Evolutionary conservation across 1,140 invertebrate genomes (phyloP).

Genomic region (Subanguina moxae): DNA sequence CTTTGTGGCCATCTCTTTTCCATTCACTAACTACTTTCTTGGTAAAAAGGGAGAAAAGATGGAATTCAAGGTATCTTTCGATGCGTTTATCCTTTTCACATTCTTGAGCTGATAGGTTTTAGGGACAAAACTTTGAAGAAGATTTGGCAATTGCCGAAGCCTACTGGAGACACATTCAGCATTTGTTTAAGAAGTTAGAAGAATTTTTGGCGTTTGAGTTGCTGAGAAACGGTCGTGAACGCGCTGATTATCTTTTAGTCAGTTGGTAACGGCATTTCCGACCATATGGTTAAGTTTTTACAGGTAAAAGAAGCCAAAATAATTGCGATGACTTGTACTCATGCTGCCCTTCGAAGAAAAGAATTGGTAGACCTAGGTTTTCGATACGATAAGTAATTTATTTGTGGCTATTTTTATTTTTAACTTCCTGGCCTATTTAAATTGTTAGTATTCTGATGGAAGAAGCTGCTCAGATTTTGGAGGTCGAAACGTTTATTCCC

Average conservation of each 20-base stretch:
- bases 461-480: conserved; percentile 95
- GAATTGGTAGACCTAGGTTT: conserved; percentile 86
- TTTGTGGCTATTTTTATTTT: neutral
- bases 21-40: conserved; percentile 81
- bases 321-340: conserved; percentile 99
- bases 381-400: conserved; percentile 61
- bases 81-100: neutral
- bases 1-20: conserved; percentile 70
- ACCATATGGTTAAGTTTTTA: conserved; percentile 9
- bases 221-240: conserved; percentile 83
- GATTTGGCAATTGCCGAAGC: conserved; percentile 86
- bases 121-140: conserved; percentile 69
- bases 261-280: no score
- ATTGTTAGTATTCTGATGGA: conserved; percentile 63
- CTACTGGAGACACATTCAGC: conserved; percentile 88
- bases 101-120: conserved; percentile 4
- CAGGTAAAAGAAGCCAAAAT: conserved; percentile 96
- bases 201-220: conserved; percentile 95
- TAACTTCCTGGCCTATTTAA: neutral
- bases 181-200: conserved; percentile 92
- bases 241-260: conserved; percentile 83
- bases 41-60: conserved; percentile 3
- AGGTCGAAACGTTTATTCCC: conserved; percentile 99
- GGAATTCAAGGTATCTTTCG: neutral
- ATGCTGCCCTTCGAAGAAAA: conserved; percentile 90